phyloP scores from a whole-genome alignment of 2,797 vertebrate genomes.

The Sebastes glaucus region DNA sequence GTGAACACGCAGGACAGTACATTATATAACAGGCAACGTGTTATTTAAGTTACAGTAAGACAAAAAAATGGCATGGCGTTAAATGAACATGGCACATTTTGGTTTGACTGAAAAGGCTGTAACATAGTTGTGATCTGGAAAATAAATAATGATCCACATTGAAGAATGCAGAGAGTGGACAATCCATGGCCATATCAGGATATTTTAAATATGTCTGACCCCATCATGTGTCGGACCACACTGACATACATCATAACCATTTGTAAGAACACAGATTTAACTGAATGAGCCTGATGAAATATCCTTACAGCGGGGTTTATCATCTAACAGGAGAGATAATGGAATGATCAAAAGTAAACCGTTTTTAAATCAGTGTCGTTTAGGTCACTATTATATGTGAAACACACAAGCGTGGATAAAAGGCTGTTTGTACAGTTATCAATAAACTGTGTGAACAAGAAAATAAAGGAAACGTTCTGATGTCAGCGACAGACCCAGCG shows the following conservation, averaged over 20 bases:
- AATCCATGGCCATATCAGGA: background rate
- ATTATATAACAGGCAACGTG: background rate
- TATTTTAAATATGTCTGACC: background rate
- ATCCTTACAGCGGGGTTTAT: background rate
- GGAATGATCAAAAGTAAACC: slow-evolving; percentile 19
- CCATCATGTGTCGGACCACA: background rate
- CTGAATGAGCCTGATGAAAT: background rate
- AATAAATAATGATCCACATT: slow-evolving; percentile 21
- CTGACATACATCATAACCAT: background rate
- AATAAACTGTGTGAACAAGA: background rate
- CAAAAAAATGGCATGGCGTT: background rate
- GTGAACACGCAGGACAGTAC: slow-evolving; percentile 4
- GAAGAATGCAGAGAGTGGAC: background rate
- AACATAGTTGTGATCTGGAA: background rate
- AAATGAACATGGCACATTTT: slow-evolving; percentile 13
- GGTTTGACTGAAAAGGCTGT: slow-evolving; percentile 18
- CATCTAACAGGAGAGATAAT: background rate
- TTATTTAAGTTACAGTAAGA: slow-evolving; percentile 10
- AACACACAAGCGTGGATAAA: background rate
- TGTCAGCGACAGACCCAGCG: background rate
- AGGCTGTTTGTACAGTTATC: slow-evolving; percentile 8
- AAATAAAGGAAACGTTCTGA: background rate
- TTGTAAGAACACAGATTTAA: background rate
- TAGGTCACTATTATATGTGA: background rate
- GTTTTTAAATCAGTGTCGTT: background rate